Percentiles rank a stretch among this genome's conserved stretches.
These are phyloP conservation scores for Thinocorus orbignyianus DNA, from an alignment of 2,113 vertebrate species.

Conservation along the genomic window DNA sequence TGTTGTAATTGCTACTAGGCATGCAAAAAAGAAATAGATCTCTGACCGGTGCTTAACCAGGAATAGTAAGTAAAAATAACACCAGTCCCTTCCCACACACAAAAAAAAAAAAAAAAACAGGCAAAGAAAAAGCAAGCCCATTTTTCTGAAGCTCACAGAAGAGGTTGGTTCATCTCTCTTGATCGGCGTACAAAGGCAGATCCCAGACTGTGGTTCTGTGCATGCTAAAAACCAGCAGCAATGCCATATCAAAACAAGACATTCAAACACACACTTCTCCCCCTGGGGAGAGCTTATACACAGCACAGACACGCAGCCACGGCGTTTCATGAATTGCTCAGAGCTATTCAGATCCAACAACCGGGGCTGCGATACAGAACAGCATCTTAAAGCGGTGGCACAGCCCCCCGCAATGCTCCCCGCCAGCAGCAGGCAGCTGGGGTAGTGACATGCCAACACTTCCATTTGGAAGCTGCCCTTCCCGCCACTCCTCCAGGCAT, in stretches of 20 bases:
- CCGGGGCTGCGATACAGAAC: neutral
- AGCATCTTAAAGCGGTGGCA: neutral
- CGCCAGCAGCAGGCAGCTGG: neutral
- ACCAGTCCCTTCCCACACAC: neutral
- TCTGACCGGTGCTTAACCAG: constrained; percentile 26
- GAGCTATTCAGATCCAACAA: neutral
- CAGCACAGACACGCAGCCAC: neutral
- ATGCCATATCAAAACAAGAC: constrained; percentile 21
- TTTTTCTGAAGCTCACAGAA: neutral
- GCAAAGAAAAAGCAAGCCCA: neutral
- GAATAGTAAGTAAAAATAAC: constrained; percentile 47
- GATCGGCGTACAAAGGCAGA: constrained; percentile 28
- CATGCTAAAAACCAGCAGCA: constrained; percentile 16
- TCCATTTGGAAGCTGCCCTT: constrained; percentile 9
- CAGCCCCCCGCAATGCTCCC: neutral
- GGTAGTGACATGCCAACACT: neutral
- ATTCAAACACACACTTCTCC: neutral
- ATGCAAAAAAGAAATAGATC: neutral
- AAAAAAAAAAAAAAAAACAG: neutral
- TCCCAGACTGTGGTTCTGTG: neutral
- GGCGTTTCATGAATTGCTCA: neutral
- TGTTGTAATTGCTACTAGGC: constrained; percentile 46
- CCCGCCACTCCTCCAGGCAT: neutral
- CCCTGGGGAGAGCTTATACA: constrained; percentile 34
- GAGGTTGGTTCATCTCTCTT: neutral